A percentile compares a stretch with the other conserved stretches of the same genome.
These are phyloP conservation scores for Gadus macrocephalus DNA, from an alignment of 2,113 vertebrate species.

Conservation along the genomic window DNA sequence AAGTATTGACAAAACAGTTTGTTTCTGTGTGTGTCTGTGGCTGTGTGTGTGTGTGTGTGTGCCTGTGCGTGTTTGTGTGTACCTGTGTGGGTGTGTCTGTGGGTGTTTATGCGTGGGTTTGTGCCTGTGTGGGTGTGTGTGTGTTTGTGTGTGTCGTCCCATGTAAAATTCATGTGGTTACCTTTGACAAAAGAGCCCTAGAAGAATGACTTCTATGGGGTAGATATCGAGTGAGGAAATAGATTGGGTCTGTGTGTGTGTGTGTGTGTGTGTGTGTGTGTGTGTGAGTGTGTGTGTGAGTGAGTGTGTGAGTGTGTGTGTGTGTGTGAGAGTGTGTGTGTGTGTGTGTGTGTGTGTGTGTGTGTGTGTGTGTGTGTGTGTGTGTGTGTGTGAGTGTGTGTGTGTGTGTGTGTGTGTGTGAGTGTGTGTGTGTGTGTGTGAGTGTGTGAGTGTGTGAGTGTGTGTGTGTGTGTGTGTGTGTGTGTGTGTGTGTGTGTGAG, in stretches of 20 bases:
- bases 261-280: too few relatives aligned
- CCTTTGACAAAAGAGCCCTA: conserved; percentile 35
- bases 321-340: too few relatives aligned
- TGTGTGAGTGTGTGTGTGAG: too few relatives aligned
- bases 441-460: too few relatives aligned
- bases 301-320: too few relatives aligned
- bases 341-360: too few relatives aligned
- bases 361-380: too few relatives aligned
- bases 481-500: too few relatives aligned
- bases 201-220: conserved; percentile 30
- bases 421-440: too few relatives aligned
- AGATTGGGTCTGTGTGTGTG: background rate
- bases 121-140: background rate
- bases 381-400: too few relatives aligned
- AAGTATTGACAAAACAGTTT: background rate
- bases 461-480: too few relatives aligned
- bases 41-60: conserved; percentile 11
- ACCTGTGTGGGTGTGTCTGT: background rate
- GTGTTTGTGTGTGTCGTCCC: background rate
- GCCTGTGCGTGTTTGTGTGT: background rate
- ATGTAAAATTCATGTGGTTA: conserved; percentile 56
- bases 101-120: background rate
- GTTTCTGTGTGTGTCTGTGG: conserved; percentile 10
- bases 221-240: background rate
- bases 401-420: too few relatives aligned